A percentile compares a stretch with the other conserved stretches of the same genome.
These are phyloP conservation scores for Phaetusa simplex DNA, from an alignment of 2,113 vertebrate genomes.

Conservation along the genomic window DNA sequence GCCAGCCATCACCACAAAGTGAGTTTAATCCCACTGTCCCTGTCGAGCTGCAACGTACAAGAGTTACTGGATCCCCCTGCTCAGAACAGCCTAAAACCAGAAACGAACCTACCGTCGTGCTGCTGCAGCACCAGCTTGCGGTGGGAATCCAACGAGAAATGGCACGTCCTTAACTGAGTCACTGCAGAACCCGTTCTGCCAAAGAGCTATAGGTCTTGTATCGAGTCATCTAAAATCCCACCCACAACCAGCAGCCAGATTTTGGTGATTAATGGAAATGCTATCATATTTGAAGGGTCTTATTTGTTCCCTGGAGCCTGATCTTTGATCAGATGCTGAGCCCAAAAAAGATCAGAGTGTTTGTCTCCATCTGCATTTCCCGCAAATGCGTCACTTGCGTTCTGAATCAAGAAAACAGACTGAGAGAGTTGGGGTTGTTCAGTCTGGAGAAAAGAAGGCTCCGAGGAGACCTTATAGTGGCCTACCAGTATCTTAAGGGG, in stretches of 20 bases:
- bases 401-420: neutral
- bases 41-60: neutral
- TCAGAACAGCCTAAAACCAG: neutral
- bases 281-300: neutral
- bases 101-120: neutral
- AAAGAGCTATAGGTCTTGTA: neutral
- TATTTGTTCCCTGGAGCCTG: neutral
- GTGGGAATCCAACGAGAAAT: neutral
- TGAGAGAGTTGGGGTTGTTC: no score
- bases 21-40: neutral
- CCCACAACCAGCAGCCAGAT: neutral
- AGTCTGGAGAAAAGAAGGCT: no score
- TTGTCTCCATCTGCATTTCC: neutral
- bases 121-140: neutral
- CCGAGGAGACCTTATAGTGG: no score
- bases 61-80: neutral
- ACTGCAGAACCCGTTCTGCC: neutral
- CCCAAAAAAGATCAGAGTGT: neutral
- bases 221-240: neutral
- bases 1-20: neutral
- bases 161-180: neutral
- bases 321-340: neutral
- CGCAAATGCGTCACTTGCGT: rapidly evolving
- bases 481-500: no score
- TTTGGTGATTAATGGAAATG: neutral